Evolutionary conservation across 2,113 vertebrate genomes (phyloP), one percentile per base, ranked within the genome.

Genomic region (Alosa alosa): DNA sequence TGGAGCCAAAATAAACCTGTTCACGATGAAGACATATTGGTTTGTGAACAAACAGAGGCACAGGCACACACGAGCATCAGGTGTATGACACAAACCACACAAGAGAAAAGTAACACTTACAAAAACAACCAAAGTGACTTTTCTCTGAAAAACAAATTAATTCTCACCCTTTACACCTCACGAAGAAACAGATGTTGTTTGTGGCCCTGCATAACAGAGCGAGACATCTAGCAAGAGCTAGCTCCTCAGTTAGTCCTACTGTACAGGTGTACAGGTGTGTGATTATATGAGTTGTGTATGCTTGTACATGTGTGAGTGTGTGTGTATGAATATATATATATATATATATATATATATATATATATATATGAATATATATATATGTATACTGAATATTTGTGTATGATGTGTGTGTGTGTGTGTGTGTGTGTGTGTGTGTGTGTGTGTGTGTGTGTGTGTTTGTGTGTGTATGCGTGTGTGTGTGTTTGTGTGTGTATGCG

Each of bases 171-270:
- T 78, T 41, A 78, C 72, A 39, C 72, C 31, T 78, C 39, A 39
- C 25, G 17, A 78, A 78, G 72, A 31, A 78, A 78, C 72, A 78
- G 72, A 78, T 78, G 72, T 78, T 78, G 72, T 78, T 78, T 78
- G 31, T 78, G 72, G 72, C 36, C 72, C 72, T 78, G 25, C 60
- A n/a, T 64, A 64, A 3, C 31, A 39, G 31, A 9, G 9, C 17
- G 31, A 75, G 64, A 4, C 11, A 9, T 13, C 68, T 75, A 75
- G 68, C 8, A 9, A 31, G 7, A 78, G 72, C 72, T 41, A 15
- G 25, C 31, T 39, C 15, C 31, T 41, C 72, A 39, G 31, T 39
- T 1, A 78, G n/a, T n/a, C n/a, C n/a, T n/a, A n/a, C 31, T 78
- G 72, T 39, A 3, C 39, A 4, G 10, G 9, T 72, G 25, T 72